Evolutionary conservation across 1,140 invertebrate species (phyloP), one percentile per base, ranked within the genome.

Genomic region (Drosophila asahinai): DNA sequence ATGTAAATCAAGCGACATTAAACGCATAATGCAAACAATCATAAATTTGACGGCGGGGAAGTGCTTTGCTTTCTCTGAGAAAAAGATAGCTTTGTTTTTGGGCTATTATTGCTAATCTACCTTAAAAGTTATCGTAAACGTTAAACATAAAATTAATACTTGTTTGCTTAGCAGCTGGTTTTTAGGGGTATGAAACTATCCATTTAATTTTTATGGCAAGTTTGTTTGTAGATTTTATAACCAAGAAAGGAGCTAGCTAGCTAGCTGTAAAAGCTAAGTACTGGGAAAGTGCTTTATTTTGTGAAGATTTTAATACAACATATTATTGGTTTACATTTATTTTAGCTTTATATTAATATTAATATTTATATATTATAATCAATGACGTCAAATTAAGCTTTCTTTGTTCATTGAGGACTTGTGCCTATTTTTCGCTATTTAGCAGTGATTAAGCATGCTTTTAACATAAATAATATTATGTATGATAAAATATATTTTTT

Each of bases 1-100:
- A 86, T 86, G 81, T 90, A 86, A 90, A 90, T 90, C 79, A 90
- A 74, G 76, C 49, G 72, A 90, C 86, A 90, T 86, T 90, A 90
- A 86, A 80, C 72, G 77, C 68, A 63, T 67, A 86, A 73, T 76
- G 80, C 70, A 89, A 60, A 87, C 71, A 81, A 59, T 58, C 75
- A 83, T 87, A 89, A 84, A 89, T 82, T 70, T 79, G 48, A 63
- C 42, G 51, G 40, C 33, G 12, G 8, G 38, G 22, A 43, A 55
- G 52, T 38, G 52, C 33, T 55, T 55, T 55, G 8, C 33, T 33
- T 33, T 30, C 27, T 30, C 27, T 30, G 27, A 30, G 27, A 30
- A 7, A 30, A 17, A 38, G 17, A 38, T 17, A 55, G 19, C 52
- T 64, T 45, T 48, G 25, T 45, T 61, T 60, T 59, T 25, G 27